Conservation (phyloP, 2,113 vertebrate genomes). For the Thinocorus orbignyianus region DNA sequence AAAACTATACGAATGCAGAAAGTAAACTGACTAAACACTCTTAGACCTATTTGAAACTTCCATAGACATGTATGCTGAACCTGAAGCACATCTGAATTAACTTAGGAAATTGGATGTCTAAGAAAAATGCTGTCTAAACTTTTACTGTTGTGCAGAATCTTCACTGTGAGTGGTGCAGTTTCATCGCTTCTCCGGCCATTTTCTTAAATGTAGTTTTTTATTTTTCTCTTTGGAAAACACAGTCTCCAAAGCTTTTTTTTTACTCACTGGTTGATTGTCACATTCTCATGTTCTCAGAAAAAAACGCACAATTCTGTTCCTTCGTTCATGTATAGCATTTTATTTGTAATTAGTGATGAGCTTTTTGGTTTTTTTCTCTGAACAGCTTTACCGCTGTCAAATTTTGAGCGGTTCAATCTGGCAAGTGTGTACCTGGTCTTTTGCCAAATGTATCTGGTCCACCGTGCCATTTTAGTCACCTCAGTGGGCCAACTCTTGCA, state of each 20-base stretch:
- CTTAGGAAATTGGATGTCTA: neutral
- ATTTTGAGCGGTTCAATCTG: neutral
- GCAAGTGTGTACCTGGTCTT: neutral
- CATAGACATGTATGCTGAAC: neutral
- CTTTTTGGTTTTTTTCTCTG: neutral
- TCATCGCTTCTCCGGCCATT: slow-evolving; percentile 1
- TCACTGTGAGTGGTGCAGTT: slow-evolving; percentile 44
- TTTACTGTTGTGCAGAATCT: slow-evolving; percentile 22
- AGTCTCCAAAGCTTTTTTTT: slow-evolving; percentile 2
- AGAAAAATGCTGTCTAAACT: slow-evolving; percentile 40
- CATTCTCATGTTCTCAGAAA: slow-evolving; percentile 25
- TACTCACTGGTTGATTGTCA: neutral
- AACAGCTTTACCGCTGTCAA: neutral
- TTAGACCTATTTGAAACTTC: neutral
- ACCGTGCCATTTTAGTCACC: slow-evolving; percentile 21
- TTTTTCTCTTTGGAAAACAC: neutral
- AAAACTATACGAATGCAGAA: neutral
- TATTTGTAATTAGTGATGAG: neutral
- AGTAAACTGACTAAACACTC: neutral
- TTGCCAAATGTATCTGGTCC: slow-evolving; percentile 35
- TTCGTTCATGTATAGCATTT: neutral
- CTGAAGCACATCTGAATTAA: slow-evolving; percentile 11
- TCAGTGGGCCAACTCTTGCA: slow-evolving; percentile 10
- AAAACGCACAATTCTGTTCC: slow-evolving; percentile 48
- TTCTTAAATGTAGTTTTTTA: neutral